Base-by-base conservation (phyloP, 2,888 invertebrate genomes). In the Agrenia bidenticulata region DNA sequence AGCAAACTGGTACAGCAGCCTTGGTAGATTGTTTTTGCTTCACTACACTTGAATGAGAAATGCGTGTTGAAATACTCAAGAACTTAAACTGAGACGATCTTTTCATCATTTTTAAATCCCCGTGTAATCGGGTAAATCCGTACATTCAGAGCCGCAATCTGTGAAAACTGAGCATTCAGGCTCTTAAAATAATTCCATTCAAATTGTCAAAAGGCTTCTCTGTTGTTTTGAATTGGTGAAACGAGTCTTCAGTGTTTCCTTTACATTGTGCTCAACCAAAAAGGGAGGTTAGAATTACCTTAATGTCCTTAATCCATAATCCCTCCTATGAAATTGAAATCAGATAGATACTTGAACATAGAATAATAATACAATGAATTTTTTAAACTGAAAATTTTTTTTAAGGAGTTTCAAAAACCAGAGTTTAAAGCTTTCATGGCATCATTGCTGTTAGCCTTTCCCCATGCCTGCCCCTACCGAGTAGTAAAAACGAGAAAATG, bases 71-170 rank as follows among this genome's bases (percentile, higher is more conserved):
- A 5, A 45, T 45, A 4, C n/a, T 45, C n/a, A 11, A 45, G 45
- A 9, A 45, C n/a, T 15, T 45, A 5, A 45, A 45, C n/a, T 17
- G 45, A 45, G 5, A 45, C 4, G 5, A 19, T 45, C 19, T 45
- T 17, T 15, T 17, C 19, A 19, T 45, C 19, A 15, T 45, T 45
- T 45, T 45, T 45, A 45, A 45, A 45, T 45, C 45, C 45, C n/a
- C 45, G 5, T 45, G 45, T 45, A 45, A 45, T 45, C 45, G 9
- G 15, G 15, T n/a, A 45, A 45, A 45, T 45, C 45, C 45, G n/a
- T 45, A 9, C 45, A 45, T 45, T 45, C 45, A 45, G 45, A 5
- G 15, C 15, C 15, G 5, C 45, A 15, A 45, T 15, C 15, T 15
- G 9, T 19, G 45, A 32, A 32, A 32, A 32, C 4, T 32, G 32